A percentile compares a stretch with the other conserved stretches of the same genome.
Conservation (phyloP, 2,797 vertebrate species). For the Falco peregrinus region DNA sequence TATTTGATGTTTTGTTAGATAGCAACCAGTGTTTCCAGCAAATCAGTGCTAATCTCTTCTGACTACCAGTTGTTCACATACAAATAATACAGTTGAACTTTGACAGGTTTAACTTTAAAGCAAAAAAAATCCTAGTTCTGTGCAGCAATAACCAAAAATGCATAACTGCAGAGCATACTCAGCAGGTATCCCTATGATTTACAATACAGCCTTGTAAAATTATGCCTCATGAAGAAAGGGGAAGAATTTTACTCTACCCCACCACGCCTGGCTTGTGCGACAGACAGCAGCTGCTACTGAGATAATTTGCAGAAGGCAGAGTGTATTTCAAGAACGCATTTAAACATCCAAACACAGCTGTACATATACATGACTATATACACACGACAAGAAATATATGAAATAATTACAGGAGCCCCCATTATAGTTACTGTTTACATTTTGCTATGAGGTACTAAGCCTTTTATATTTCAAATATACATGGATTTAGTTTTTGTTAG, state of each 20-base stretch:
- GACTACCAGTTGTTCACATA: neutral
- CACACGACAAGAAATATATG: neutral
- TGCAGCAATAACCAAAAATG: neutral
- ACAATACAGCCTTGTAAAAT: neutral
- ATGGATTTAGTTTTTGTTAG: neutral
- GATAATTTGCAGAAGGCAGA: neutral
- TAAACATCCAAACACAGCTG: neutral
- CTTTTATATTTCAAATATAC: neutral
- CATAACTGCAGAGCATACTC: neutral
- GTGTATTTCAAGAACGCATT: neutral
- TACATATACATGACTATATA: neutral
- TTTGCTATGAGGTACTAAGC: neutral
- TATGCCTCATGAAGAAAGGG: neutral
- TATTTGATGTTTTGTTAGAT: neutral
- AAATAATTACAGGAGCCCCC: neutral
- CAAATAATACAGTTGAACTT: neutral
- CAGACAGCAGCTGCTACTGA: conserved; percentile 10
- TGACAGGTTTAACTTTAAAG: neutral
- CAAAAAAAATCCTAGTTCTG: neutral
- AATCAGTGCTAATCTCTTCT: neutral
- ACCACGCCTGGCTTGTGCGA: neutral
- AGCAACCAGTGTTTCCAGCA: neutral
- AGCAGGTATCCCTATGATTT: neutral
- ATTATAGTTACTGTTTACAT: neutral
- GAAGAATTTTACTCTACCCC: neutral